phyloP scores from a whole-genome alignment of 2,113 vertebrate genomes.

The Brienomyrus longianalis region DNA sequence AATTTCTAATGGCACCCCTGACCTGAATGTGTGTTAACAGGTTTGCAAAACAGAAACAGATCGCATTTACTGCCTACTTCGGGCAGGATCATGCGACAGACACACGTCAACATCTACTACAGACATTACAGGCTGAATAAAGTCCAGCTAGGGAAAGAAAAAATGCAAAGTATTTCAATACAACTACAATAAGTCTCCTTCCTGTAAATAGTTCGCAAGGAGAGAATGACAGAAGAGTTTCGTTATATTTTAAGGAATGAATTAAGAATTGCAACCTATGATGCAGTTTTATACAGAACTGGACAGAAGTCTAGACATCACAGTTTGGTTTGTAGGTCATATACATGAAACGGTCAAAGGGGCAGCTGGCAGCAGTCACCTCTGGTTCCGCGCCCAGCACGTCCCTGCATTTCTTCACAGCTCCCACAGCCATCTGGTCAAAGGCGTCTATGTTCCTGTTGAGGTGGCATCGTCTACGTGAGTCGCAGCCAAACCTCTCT shows the following conservation, averaged over 20 bases:
- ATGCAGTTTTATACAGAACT: not conserved
- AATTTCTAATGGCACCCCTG: not conserved
- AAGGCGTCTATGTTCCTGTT: conserved; percentile 71
- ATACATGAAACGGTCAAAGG: not conserved
- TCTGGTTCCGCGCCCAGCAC: conserved; percentile 36
- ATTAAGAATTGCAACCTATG: not conserved
- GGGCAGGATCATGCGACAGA: conserved; percentile 58
- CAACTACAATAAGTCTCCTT: not conserved
- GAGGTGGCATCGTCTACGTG: conserved; percentile 16
- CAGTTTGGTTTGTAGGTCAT: not conserved
- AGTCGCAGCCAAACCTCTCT: not conserved
- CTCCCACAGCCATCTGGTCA: conserved; percentile 66
- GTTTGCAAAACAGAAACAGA: not conserved
- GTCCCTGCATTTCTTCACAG: conserved; percentile 53
- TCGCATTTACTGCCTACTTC: conserved; percentile 49
- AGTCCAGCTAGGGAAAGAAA: not conserved
- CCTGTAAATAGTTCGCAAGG: not conserved
- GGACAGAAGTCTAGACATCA: not conserved
- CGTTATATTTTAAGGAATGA: not conserved
- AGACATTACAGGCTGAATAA: not conserved
- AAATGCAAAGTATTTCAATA: not conserved
- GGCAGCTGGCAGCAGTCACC: not conserved
- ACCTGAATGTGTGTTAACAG: not conserved
- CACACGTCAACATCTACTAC: conserved; percentile 48
- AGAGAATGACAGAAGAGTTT: not conserved